Conservation (phyloP, 2,888 invertebrate species). For the Ctenicera cuprea region DNA sequence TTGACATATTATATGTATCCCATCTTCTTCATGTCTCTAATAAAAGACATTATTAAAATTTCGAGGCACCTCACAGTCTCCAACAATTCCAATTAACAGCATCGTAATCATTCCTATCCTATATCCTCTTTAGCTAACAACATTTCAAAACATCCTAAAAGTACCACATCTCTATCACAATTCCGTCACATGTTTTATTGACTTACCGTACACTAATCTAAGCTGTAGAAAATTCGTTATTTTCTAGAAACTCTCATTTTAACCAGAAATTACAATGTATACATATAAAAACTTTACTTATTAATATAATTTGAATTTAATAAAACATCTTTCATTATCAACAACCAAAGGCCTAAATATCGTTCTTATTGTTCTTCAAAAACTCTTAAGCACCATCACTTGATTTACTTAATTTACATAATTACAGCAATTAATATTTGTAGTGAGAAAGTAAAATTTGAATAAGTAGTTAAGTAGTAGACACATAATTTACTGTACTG, state of each 20-base stretch:
- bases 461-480: constrained; percentile 12
- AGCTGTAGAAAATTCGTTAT: constrained; percentile 37
- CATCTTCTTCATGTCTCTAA: constrained; percentile 43
- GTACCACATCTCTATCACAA: constrained; percentile 65
- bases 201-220: constrained; percentile 46
- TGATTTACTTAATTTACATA: constrained; percentile 42
- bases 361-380: constrained; percentile 37
- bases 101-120: constrained; percentile 55
- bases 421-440: constrained; percentile 12
- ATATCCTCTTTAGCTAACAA: constrained; percentile 54
- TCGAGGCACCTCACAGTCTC: constrained; percentile 71
- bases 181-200: constrained; percentile 54
- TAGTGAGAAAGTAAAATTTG: not conserved
- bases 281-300: constrained; percentile 49
- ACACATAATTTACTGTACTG: not conserved
- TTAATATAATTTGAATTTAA: constrained; percentile 48
- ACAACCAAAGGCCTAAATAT: constrained; percentile 53
- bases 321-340: constrained; percentile 45
- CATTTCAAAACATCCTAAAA: constrained; percentile 63
- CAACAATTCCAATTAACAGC: constrained; percentile 56
- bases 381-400: constrained; percentile 50
- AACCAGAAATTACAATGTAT: constrained; percentile 43
- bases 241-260: constrained; percentile 24
- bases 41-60: constrained; percentile 46
- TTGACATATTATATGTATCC: constrained; percentile 58